Base-by-base conservation (phyloP, 2,888 invertebrate species). In the Phania funesta region DNA sequence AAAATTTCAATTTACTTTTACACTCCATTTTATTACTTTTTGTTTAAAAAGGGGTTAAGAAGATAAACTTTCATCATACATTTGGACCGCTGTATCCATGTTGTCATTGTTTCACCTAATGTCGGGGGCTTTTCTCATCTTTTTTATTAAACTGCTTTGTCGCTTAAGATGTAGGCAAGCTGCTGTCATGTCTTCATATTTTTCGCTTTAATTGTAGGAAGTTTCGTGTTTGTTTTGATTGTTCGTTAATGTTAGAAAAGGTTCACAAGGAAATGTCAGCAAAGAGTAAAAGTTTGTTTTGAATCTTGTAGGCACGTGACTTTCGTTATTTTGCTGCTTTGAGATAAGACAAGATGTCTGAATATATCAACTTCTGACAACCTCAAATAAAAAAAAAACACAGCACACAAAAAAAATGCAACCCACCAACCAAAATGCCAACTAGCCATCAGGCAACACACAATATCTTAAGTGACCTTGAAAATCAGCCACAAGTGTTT, bases 401-500 rank as follows among this genome's bases (percentile, higher is more conserved):
- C 2, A 4, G 7, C 2, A n/a, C 29, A 8, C 1, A n/a, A 38
- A 4, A 38, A 1, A 38, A n/a, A 38, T 38, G 35, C 1, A 38
- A 3, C 1, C 9, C 11, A n/a, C 9, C n/a, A 38, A 11, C 11
- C 0, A 0, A 11, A 38, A 38, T 5, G n/a, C 2, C 35, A 13
- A 38, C 35, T 13, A 38, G 13, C 13, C 11, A 38, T 13, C 13
- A 38, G 11, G 0, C 35, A 38, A 38, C 13, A 11, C 1, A 38
- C 35, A 38, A 38, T 11, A 13, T 13, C 11, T 13, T 1, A 1
- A 0, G 0, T 58, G 65, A 75, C 75, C 75, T 80, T 70, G 65
- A 76, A 54, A 46, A 48, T 48, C 41, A 32, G 20, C 24, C 54
- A 60, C 76, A 70, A 80, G 71, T 67, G 70, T 56, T 68, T 64